A percentile compares a stretch with the other conserved stretches of the same genome.
Evolutionary conservation across 37 sponge, comb jelly and placozoan species (phyloP).

Genomic region (Halisarca cf. caerulea): DNA sequence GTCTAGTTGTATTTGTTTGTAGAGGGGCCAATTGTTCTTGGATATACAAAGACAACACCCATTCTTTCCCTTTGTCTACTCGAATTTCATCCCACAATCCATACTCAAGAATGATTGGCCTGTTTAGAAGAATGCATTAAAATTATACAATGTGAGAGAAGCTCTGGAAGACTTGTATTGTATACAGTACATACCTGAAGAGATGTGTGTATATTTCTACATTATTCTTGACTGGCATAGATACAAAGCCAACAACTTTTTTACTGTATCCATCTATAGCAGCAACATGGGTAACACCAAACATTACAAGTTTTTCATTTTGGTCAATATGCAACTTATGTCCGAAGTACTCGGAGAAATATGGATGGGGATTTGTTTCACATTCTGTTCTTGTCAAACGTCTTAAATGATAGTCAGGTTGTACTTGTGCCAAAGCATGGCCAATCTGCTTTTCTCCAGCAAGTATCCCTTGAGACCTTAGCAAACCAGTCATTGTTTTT

Average conservation of each 20-base stretch:
- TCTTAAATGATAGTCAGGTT: conserved; percentile 13
- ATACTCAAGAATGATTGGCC: conserved; percentile 51
- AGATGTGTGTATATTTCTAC: conserved; percentile 37
- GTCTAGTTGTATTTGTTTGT: conserved; percentile 34
- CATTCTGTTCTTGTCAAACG: conserved; percentile 12
- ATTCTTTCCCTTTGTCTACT: conserved; percentile 72
- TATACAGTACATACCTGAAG: background rate
- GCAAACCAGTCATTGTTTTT: conserved; percentile 31
- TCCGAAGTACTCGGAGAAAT: conserved; percentile 53
- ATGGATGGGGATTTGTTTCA: conserved; percentile 49
- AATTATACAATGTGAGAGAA: background rate
- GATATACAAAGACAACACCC: conserved; percentile 53
- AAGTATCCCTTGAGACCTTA: background rate
- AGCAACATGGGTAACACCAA: conserved; percentile 47
- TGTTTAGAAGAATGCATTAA: background rate
- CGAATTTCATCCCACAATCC: conserved; percentile 72
- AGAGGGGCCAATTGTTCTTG: conserved; percentile 47
- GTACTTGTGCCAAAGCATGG: conserved; percentile 8
- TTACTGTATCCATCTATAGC: conserved; percentile 50
- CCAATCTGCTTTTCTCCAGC: conserved; percentile 26
- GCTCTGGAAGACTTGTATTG: no score
- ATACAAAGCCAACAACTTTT: conserved; percentile 19
- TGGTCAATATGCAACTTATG: conserved; percentile 60
- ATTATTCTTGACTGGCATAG: conserved; percentile 60
- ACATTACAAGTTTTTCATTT: conserved; percentile 59